Evolutionary conservation across 2,888 invertebrate species (phyloP), one percentile per base, ranked within the genome.

Genomic region (Apamea monoglypha): DNA sequence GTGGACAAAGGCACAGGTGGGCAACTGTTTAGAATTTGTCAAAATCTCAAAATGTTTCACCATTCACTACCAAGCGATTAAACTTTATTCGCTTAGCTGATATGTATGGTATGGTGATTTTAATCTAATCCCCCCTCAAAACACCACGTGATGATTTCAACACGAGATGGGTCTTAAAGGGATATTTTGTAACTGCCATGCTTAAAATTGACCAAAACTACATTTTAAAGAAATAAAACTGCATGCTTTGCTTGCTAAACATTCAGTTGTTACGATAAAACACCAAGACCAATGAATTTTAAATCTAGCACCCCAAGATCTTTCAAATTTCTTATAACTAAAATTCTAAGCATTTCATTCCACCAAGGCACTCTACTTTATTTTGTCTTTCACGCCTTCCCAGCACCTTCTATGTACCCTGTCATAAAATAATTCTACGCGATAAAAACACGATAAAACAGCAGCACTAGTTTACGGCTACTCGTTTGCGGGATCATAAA

Each of bases 81-180:
- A 74, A 47, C 78, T 86, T 71, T 3, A 85, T 63, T 76, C 73
- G 70, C 75, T 76, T 72, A 73, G 59, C 59, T 74, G 8, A 44
- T 76, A 40, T 47, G n/a, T 36, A 61, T 32, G 1, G 53, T 50
- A 61, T 36, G 70, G 80, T 84, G 81, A 81, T 69, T 71, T 88
- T 89, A 87, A 95, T 95, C 1, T 95, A 88, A 95, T 95, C 95
- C 95, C 94, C 90, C 93, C 95, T 95, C 95, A 95, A 93, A 95
- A 92, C 94, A 92, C 84, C 92, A 91, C 91, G 91, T 85, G 91
- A 83, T 81, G 84, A 84, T 92, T 87, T 63, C 14, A 84, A 90
- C 92, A 89, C 91, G 91, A 86, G 91, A 90, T 91, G 94, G 92
- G 95, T 95, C 94, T 94, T 86, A 67, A 92, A 90, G 93, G 95